Percentiles rank a stretch among this genome's conserved stretches.
These are phyloP conservation scores for Smithornis capensis DNA, from an alignment of 2,113 vertebrate species.

Conservation along the genomic window DNA sequence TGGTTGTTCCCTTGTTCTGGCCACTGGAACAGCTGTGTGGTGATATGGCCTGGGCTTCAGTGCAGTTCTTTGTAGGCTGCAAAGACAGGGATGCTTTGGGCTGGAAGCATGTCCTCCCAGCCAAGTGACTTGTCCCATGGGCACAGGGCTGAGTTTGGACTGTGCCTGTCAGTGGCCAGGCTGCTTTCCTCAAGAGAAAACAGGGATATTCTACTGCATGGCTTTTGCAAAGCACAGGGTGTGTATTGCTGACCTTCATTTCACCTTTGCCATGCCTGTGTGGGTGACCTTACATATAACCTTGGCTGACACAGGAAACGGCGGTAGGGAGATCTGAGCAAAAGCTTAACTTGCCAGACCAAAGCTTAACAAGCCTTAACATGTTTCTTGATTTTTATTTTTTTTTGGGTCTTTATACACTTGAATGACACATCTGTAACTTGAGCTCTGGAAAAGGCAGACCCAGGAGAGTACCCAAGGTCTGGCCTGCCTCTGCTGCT, in stretches of 20 bases:
- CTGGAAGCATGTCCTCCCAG: not conserved
- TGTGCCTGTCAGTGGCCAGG: not conserved
- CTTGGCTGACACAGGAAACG: not conserved
- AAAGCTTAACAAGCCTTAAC: not conserved
- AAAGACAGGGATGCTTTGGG: not conserved
- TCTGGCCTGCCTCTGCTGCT: not conserved
- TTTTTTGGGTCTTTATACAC: not conserved
- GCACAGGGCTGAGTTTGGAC: not conserved
- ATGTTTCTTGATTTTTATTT: not conserved
- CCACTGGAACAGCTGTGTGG: fast-evolving
- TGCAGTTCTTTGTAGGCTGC: not conserved
- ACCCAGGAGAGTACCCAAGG: not conserved
- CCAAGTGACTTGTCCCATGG: not conserved
- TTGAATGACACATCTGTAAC: not conserved
- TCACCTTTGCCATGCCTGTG: not conserved
- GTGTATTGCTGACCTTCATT: not conserved
- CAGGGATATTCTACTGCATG: not conserved
- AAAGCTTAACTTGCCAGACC: not conserved
- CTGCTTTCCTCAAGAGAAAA: not conserved
- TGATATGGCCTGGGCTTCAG: not conserved
- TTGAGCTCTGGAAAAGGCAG: conserved; percentile 20
- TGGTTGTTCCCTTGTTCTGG: not conserved
- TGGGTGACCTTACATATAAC: not conserved
- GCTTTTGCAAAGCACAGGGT: not conserved
- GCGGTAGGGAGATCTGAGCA: not conserved